A percentile compares a stretch with the other conserved stretches of the same genome.
Conservation (phyloP, 2,888 invertebrate genomes). For the Lochmaea capreae region DNA sequence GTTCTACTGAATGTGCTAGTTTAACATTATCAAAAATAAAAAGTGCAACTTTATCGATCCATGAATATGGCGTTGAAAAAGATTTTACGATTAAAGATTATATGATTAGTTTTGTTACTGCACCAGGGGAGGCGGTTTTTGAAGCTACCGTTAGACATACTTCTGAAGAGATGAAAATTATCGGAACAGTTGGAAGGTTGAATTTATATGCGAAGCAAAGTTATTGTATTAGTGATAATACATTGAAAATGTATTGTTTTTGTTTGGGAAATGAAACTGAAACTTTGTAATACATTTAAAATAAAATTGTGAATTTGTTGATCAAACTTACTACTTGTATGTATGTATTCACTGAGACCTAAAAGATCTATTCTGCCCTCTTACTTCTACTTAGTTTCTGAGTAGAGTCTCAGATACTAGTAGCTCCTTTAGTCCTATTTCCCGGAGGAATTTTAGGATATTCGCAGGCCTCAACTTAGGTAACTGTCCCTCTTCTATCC, state of each 20-base stretch:
- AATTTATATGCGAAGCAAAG: slow-evolving; percentile 68
- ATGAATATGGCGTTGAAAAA: slow-evolving; percentile 18
- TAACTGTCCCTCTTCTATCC: too few species aligned
- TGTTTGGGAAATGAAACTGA: slow-evolving; percentile 57
- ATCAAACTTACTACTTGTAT: too few species aligned
- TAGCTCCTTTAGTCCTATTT: too few species aligned
- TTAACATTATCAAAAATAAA: slow-evolving; percentile 52
- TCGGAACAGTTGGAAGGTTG: slow-evolving; percentile 73
- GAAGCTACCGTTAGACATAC: slow-evolving; percentile 73
- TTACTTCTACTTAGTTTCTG: too few species aligned
- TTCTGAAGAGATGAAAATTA: slow-evolving; percentile 58
- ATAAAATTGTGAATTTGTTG: too few species aligned
- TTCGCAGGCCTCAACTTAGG: too few species aligned
- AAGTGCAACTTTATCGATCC: slow-evolving; percentile 49
- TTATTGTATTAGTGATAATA: slow-evolving; percentile 65
- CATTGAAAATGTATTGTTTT: slow-evolving; percentile 71
- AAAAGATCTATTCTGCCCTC: too few species aligned
- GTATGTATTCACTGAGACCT: too few species aligned
- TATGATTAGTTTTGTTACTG: slow-evolving; percentile 74
- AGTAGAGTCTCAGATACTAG: too few species aligned
- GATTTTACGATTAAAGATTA: slow-evolving; percentile 35
- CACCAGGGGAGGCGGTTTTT: slow-evolving; percentile 73
- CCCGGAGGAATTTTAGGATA: too few species aligned
- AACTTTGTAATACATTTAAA: too few species aligned
- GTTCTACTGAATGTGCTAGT: slow-evolving; percentile 44